A percentile compares a stretch with the other conserved stretches of the same genome.
Evolutionary conservation across 2,797 vertebrate species (phyloP).

Genomic region (Rhinogobio ventralis): DNA sequence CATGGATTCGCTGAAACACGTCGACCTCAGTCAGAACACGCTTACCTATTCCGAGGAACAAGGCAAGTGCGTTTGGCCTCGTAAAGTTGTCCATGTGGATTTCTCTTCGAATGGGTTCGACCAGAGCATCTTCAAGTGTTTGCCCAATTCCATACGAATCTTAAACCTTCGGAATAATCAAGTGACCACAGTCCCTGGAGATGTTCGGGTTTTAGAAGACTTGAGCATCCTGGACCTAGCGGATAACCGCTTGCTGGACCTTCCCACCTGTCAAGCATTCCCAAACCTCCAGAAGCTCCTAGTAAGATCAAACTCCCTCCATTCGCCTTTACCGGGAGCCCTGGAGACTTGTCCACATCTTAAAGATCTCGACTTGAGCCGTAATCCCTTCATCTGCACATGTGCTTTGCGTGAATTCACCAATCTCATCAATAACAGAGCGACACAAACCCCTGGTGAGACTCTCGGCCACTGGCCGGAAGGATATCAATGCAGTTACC

Average conservation of each 20-base stretch:
- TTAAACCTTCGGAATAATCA: slow-evolving; percentile 84
- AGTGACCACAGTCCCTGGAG: slow-evolving; percentile 74
- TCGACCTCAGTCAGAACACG: slow-evolving; percentile 86
- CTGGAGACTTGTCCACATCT: slow-evolving; percentile 79
- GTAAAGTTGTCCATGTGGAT: slow-evolving; percentile 76
- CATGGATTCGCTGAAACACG: slow-evolving; percentile 79
- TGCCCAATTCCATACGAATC: slow-evolving; percentile 72
- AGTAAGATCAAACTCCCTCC: slow-evolving; percentile 78
- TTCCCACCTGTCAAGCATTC: slow-evolving; percentile 80
- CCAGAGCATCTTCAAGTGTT: slow-evolving; percentile 81
- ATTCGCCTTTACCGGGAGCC: slow-evolving; percentile 73
- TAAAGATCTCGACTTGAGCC: slow-evolving; percentile 74
- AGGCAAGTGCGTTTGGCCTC: slow-evolving; percentile 77
- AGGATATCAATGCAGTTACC: slow-evolving; percentile 82
- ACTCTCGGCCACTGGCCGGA: slow-evolving; percentile 81
- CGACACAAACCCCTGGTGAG: slow-evolving; percentile 53
- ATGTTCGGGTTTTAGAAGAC: slow-evolving; percentile 64
- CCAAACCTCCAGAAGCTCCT: slow-evolving; percentile 75
- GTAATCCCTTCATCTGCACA: slow-evolving; percentile 78
- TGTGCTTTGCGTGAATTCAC: slow-evolving; percentile 71
- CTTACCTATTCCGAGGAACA: slow-evolving; percentile 66
- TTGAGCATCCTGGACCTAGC: slow-evolving; percentile 84
- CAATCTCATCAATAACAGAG: slow-evolving; percentile 52
- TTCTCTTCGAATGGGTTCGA: slow-evolving; percentile 82
- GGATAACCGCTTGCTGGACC: slow-evolving; percentile 80